phyloP scores from a whole-genome alignment of 2,888 invertebrate genomes.

The Eumerus sabulonum region DNA sequence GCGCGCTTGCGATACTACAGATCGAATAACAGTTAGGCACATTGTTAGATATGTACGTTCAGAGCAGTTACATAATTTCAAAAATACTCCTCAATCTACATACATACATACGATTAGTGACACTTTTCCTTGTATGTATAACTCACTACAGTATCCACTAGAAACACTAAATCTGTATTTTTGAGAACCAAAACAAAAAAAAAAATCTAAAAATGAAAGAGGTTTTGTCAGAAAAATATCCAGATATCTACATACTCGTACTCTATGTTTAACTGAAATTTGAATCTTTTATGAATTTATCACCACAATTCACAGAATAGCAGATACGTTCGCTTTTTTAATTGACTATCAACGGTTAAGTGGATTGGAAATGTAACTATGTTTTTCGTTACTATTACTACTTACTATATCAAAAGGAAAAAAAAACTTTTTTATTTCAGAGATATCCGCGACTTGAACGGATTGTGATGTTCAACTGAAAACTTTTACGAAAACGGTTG shows the following conservation, averaged over 20 bases:
- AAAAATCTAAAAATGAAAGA: too few relatives aligned
- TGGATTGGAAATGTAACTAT: conserved; percentile 7
- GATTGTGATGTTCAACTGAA: conserved; percentile 80
- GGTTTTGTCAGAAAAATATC: too few relatives aligned
- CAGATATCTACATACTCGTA: too few relatives aligned
- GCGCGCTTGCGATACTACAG: conserved; percentile 12
- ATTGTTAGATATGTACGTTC: conserved; percentile 18
- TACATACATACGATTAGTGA: background rate
- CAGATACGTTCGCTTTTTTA: conserved; percentile 17
- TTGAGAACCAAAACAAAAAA: too few relatives aligned
- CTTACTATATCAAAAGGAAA: conserved; percentile 75
- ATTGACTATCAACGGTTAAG: conserved; percentile 37
- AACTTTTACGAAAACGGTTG: conserved; percentile 76
- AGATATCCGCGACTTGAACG: conserved; percentile 80
- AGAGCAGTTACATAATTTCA: conserved; percentile 51
- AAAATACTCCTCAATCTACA: conserved; percentile 4
- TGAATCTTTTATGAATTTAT: conserved; percentile 1
- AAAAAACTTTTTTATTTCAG: conserved; percentile 77
- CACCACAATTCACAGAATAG: conserved; percentile 42
- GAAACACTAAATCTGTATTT: too few relatives aligned
- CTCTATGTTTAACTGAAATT: too few relatives aligned
- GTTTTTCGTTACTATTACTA: conserved; percentile 71
- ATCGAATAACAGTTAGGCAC: conserved; percentile 61
- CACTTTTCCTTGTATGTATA: too few relatives aligned
- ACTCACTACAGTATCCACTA: conserved; percentile 4